Evolutionary conservation across 2,888 invertebrate species (phyloP), one percentile per base, ranked within the genome.

Genomic region (Autographa pulchrina): DNA sequence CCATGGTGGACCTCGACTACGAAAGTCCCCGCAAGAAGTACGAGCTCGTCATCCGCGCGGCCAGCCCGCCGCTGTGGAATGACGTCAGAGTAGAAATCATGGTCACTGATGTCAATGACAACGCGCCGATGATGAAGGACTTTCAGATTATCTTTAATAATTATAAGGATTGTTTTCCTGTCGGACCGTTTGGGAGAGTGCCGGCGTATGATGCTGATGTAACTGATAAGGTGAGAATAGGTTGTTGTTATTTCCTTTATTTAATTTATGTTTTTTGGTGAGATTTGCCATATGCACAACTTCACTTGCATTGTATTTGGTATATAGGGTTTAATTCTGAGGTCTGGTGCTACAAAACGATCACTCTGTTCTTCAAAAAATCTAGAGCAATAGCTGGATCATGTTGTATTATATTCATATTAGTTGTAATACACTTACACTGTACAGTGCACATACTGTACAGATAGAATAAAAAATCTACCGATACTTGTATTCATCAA

Each of bases 181-280:
- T 98, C n/a, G 98, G 98, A 0, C 97, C 98, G 0, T 98, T 99
- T 85, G 99, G 99, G 0, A 96, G 97, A 70, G 98, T 99, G 43
- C 99, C 99, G 0, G 99, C 99, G 0, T 97, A 97, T 87, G 99
- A 99, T 92, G 99, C 99, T 14, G 99, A 99, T 94, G 98, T 99
- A 38, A 98, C 98, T 7, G 99, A 99, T 89, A 97, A 97, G 90
- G 95, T 97, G 70, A 78, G 80, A 62, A 16, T 65, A n/a, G 48
- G n/a, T 16, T 16, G 0, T 43, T 43, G 4, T 43, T 11, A 41
- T 13, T 38, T 11, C 1, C 13, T 13, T 13, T 41, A 14, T 41
- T 11, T 41, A 0, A 14, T 41, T 13, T 11, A 13, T 41, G 13
- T 41, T 13, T 41, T 13, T 41, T 41, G 11, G 3, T 11, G 13